Conservation (phyloP, 2,797 vertebrate genomes). For the Cirrhinus molitorella region DNA sequence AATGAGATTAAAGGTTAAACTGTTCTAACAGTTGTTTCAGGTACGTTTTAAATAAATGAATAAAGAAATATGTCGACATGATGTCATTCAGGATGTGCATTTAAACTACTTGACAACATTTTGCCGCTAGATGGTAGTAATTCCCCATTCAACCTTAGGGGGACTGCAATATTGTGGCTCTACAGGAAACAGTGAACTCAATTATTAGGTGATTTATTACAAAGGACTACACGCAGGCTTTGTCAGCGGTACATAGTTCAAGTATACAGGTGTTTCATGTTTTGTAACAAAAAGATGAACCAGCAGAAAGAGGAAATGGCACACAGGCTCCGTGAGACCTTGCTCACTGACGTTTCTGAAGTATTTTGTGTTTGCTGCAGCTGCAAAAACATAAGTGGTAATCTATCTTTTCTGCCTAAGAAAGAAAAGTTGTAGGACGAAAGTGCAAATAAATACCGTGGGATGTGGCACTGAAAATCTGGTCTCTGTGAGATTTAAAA, state of each 20-base stretch:
- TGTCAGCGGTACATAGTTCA: slow-evolving; percentile 56
- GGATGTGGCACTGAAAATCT: neutral
- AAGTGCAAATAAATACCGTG: slow-evolving; percentile 8
- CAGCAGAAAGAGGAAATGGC: slow-evolving; percentile 54
- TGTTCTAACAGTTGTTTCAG: neutral
- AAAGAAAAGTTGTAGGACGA: slow-evolving; percentile 33
- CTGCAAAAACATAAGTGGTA: slow-evolving; percentile 52
- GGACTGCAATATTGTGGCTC: neutral
- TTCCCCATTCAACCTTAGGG: slow-evolving; percentile 6
- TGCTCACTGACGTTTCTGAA: slow-evolving; percentile 38
- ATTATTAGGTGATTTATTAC: slow-evolving; percentile 58
- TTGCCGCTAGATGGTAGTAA: slow-evolving; percentile 53
- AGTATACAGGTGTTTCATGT: slow-evolving; percentile 55
- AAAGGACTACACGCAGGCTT: slow-evolving; percentile 33
- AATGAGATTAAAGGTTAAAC: neutral
- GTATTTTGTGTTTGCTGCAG: slow-evolving; percentile 58
- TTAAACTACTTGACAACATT: neutral
- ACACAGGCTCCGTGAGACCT: slow-evolving; percentile 44
- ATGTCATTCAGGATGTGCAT: neutral
- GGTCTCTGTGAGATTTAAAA: neutral
- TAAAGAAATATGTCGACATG: neutral
- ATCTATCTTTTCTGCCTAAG: slow-evolving; percentile 60
- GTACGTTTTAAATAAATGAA: neutral
- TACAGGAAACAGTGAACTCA: slow-evolving; percentile 30
- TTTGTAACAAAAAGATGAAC: slow-evolving; percentile 54